Evolutionary conservation across 2,888 invertebrate genomes (phyloP), one percentile per base, ranked within the genome.

Genomic region (Lasioglossum calceatum): DNA sequence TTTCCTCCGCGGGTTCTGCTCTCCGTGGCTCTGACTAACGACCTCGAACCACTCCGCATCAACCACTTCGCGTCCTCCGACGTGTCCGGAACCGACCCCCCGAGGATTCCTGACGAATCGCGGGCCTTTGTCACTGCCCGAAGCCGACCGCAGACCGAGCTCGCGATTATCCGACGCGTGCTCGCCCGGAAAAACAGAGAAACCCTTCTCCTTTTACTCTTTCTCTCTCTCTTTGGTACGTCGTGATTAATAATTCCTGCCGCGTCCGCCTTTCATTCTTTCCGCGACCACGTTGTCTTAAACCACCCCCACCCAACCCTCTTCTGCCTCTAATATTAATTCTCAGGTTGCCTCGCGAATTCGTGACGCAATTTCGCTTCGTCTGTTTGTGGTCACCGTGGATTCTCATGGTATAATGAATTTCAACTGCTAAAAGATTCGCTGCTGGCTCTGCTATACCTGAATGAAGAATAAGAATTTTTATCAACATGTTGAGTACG

Each of bases 41-140:
- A 86, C 89, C 23, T 54, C 54, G 54, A 23, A 54, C 23, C 54
- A 50, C 50, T 50, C 77, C 86, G 86, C 88, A 88, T 92, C 88
- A 23, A 54, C 23, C 54, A 92, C 90, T 92, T 92, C 72, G 75
- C 88, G 79, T 79, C 75, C 58, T 10, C 39, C 61, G 78, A 74
- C 50, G 54, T 44, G 54, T 78, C 50, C 39, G 70, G 19, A 36
- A 27, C 42, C 70, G 64, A 67, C 73, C 72, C 44, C 61, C 67
- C 64, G 81, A 54, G 71, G 44, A 36, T 32, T 79, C 85, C 90
- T 92, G 92, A 92, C 89, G 90, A 89, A 92, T 92, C 77, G 85
- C 85, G 79, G 85, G 81, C 82, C 85, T 92, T 90, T 89, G 90
- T 91, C 91, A 91, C 90, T 89, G 90, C 79, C 78, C 82, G 73